These are phyloP conservation scores for Zygogramma bicolorata DNA, from an alignment of 2,888 invertebrate species.

Conservation along the genomic window DNA sequence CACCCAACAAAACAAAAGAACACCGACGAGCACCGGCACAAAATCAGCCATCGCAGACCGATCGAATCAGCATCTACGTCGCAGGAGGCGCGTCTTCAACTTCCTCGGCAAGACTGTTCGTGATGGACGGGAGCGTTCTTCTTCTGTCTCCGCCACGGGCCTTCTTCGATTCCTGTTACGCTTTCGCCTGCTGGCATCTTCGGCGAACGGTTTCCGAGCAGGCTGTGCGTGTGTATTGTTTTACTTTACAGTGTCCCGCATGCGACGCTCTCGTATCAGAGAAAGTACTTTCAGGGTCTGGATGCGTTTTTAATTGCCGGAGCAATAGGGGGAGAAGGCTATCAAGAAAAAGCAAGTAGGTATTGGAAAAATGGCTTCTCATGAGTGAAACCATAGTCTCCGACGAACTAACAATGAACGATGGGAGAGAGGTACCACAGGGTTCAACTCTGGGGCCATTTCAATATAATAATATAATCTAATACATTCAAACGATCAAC, in stretches of 20 bases:
- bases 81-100: constrained; percentile 24
- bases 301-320: neutral
- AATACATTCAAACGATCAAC: too few species aligned
- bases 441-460: too few species aligned
- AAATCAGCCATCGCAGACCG: constrained; percentile 23
- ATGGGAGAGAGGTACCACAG: too few species aligned
- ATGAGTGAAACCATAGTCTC: too few species aligned
- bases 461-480: too few species aligned
- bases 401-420: too few species aligned
- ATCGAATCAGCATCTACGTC: constrained; percentile 24
- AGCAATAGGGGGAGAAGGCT: neutral
- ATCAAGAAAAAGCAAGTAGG: neutral
- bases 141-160: constrained; percentile 4
- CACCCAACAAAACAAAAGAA: constrained; percentile 37
- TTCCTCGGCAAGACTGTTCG: constrained; percentile 31
- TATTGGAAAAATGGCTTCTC: neutral
- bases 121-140: neutral
- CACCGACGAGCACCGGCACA: constrained; percentile 16
- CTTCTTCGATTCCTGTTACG: constrained; percentile 8
- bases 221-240: neutral
- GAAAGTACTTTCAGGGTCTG: neutral
- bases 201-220: neutral
- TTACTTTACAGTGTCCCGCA: neutral
- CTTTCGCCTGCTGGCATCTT: neutral
- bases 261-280: neutral